Percentiles rank a stretch among this genome's conserved stretches.
Conservation (phyloP, 2,113 vertebrate genomes). For the Ciconia stormi region DNA sequence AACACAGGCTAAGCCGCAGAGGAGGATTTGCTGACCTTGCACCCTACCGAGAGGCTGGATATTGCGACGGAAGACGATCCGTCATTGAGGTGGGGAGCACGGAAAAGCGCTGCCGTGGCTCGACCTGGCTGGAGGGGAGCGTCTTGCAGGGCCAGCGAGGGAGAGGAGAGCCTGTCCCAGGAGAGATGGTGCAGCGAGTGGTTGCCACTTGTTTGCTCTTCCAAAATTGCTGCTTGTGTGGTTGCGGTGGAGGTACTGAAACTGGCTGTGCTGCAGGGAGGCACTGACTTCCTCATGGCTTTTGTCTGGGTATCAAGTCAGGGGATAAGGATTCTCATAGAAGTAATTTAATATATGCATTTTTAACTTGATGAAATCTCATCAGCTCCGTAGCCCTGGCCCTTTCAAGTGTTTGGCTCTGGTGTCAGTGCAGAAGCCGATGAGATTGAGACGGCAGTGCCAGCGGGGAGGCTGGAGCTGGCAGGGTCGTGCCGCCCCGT, state of each 20-base stretch:
- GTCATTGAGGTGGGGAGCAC: not conserved
- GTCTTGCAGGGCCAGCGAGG: accelerated
- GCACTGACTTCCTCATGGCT: not conserved
- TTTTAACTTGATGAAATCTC: not conserved
- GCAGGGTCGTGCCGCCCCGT: not conserved
- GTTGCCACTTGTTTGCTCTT: not conserved
- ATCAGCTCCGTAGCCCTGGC: not conserved
- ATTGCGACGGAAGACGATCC: not conserved
- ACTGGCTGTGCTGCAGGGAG: not conserved
- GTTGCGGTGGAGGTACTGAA: too few relatives aligned
- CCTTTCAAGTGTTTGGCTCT: not conserved
- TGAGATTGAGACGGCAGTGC: not conserved
- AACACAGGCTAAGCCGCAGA: not conserved
- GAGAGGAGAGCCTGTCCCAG: not conserved
- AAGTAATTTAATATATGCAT: too few relatives aligned
- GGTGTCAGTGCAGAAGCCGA: not conserved
- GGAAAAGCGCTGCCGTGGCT: not conserved
- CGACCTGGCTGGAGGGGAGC: not conserved
- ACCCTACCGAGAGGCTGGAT: not conserved
- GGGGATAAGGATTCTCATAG: not conserved
- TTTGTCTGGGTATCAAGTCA: accelerated
- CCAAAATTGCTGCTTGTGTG: not conserved
- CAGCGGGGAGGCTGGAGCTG: not conserved
- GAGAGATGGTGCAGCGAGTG: not conserved
- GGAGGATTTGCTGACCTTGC: conserved; percentile 25